phyloP scores from a whole-genome alignment of 1,140 invertebrate species.

The Daktulosphaira vitifoliae region DNA sequence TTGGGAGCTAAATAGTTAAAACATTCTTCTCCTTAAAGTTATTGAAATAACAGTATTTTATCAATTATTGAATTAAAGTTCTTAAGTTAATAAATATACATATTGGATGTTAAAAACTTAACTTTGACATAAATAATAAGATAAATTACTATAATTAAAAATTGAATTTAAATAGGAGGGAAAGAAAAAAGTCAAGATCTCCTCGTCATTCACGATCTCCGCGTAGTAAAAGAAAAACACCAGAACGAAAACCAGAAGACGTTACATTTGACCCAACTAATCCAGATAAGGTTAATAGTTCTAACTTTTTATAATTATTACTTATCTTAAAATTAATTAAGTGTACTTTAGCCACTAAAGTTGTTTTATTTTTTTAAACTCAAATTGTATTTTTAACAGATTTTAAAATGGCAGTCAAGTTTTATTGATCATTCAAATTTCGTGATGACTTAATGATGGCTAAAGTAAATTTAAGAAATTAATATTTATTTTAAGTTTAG shows the following conservation, averaged over 20 bases:
- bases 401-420: conserved; percentile 11
- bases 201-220: conserved; percentile 25
- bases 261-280: conserved; percentile 61
- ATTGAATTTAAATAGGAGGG: neutral
- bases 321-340: conserved; percentile 17
- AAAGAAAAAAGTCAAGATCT: conserved; percentile 29
- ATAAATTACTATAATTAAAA: too few relatives aligned
- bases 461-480: conserved; percentile 28
- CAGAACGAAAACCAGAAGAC: conserved; percentile 44
- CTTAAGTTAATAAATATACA: too few relatives aligned
- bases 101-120: too few relatives aligned
- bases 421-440: conserved; percentile 5
- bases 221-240: conserved; percentile 28
- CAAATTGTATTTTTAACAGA: conserved; percentile 30
- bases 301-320: conserved; percentile 30
- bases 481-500: conserved; percentile 36
- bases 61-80: too few relatives aligned
- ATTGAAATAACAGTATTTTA: too few relatives aligned
- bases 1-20: too few relatives aligned
- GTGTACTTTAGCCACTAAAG: conserved; percentile 16
- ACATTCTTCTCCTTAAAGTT: too few relatives aligned
- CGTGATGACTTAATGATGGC: conserved; percentile 4
- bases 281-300: conserved; percentile 56
- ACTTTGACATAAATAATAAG: too few relatives aligned
- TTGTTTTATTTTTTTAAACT: conserved; percentile 4